Percentiles rank a stretch among this genome's conserved stretches.
Evolutionary conservation across 2,888 invertebrate species (phyloP).

Genomic region (Smittia aterrima): DNA sequence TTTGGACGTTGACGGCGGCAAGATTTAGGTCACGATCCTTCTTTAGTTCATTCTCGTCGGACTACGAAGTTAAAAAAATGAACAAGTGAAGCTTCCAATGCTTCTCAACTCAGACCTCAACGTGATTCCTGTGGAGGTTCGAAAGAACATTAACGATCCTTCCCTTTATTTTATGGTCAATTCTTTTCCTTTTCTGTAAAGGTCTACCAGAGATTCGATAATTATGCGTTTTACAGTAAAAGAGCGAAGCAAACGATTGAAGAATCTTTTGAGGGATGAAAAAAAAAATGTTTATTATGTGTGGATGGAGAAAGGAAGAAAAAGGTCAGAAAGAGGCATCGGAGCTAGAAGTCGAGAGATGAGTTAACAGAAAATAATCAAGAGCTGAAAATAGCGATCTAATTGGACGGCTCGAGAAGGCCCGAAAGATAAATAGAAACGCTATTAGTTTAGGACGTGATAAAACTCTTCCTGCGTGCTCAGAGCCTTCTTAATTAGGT

Average conservation of each 20-base stretch:
- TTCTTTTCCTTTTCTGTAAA: slow-evolving; percentile 28
- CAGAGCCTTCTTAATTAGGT: no score
- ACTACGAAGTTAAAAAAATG: not conserved
- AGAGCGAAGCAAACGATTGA: not conserved
- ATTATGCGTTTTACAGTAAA: slow-evolving; percentile 35
- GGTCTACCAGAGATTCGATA: slow-evolving; percentile 38
- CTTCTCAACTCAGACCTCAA: not conserved
- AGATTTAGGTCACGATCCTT: not conserved
- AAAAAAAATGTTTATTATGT: slow-evolving; percentile 25
- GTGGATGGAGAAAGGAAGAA: not conserved
- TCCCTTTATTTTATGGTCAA: slow-evolving; percentile 39
- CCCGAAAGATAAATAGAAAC: not conserved
- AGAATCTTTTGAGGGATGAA: slow-evolving; percentile 23
- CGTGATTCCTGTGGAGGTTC: slow-evolving; percentile 6
- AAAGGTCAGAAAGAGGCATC: slow-evolving; percentile 17
- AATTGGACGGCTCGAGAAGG: slow-evolving; percentile 25
- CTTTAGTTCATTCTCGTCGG: not conserved
- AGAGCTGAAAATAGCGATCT: slow-evolving; percentile 16
- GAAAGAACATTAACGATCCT: slow-evolving; percentile 32
- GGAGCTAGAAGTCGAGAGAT: not conserved
- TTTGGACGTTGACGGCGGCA: not conserved
- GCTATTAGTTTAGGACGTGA: slow-evolving; percentile 6
- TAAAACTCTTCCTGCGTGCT: not conserved
- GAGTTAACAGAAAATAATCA: not conserved
- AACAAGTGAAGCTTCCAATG: not conserved